These are phyloP conservation scores for Dendrolimus punctatus DNA, from an alignment of 1,140 invertebrate species.

Conservation along the genomic window DNA sequence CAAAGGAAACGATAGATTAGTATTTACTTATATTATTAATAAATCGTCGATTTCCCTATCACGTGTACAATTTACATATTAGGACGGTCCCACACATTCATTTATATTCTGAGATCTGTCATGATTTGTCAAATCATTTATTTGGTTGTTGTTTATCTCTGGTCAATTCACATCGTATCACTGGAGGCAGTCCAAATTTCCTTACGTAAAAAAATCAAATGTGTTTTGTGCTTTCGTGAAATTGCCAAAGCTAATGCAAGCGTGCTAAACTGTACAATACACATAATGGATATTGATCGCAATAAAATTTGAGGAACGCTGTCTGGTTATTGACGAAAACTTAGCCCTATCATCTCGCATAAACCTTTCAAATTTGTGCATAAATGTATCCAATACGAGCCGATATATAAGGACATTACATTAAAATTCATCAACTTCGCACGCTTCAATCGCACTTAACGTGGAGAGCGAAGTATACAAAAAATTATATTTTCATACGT, in stretches of 20 bases:
- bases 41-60: slow-evolving; percentile 45
- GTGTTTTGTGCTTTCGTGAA: slow-evolving; percentile 14
- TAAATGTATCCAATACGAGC: no score
- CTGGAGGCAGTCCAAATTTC: slow-evolving; percentile 25
- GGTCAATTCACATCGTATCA: slow-evolving; percentile 52
- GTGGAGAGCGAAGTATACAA: no score
- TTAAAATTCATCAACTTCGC: no score
- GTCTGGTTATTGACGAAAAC: no score
- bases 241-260: slow-evolving; percentile 13
- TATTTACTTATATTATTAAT: slow-evolving; percentile 8
- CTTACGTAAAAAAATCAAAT: slow-evolving; percentile 1
- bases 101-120: slow-evolving; percentile 58
- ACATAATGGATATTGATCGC: no score
- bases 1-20: slow-evolving; percentile 12
- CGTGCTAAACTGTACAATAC: slow-evolving; percentile 5
- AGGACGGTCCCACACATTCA: slow-evolving; percentile 66
- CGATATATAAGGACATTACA: no score
- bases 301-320: no score
- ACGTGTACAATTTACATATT: slow-evolving; percentile 56
- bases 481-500: no score
- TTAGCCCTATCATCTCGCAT: no score
- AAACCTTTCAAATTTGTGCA: no score
- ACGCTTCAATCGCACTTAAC: no score
- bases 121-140: slow-evolving; percentile 31
- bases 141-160: slow-evolving; percentile 24